Base-by-base conservation (phyloP, 1,140 invertebrate species). In the Hylaeus anthracinus region DNA sequence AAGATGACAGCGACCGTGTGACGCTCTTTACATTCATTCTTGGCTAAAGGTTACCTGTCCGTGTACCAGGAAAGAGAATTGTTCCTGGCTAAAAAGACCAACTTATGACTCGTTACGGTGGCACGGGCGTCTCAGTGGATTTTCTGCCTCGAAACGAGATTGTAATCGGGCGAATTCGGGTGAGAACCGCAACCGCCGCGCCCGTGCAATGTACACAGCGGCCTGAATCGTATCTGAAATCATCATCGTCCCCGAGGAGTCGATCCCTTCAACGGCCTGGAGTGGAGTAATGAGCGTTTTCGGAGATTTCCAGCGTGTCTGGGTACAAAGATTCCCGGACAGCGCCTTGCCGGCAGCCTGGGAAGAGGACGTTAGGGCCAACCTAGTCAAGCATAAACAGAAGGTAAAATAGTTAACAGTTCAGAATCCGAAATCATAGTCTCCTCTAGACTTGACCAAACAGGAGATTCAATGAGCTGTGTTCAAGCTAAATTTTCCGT, bases 351-450 rank as follows among this genome's bases (percentile, higher is more conserved):
- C 97, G 88, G 96, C 96, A 90, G 97, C 97, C 91, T 98, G 97
- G 97, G 97, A 97, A 91, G 97, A 97, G 93, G 97, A 98, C 95
- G 97, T 98, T 83, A 95, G 97, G 89, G 96, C 96, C 71, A 98
- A 98, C 94, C 95, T 98, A 82, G 95, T 96, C 85, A 97, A 97
- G 93, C 97, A 98, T 94, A 97, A 97, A 94, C 95, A 97, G 90
- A 96, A 96, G 94, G 93, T 93, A 85, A 26, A 26, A 26, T 26
- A 26, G 26, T 26, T 26, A 26, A 83, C 15, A 65, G 3, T n/a
- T 3, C 2, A 5, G 1, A 58, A 39, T 67, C 2, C 15, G 6
- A 43, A 72, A 51, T 60, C 3, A 1, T 58, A 39, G 41, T 72
- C 26, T 48, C n/a, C 39, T 64, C 10, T 51, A 45, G 39, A 45